Evolutionary conservation across 2,888 invertebrate species (phyloP), one percentile per base, ranked within the genome.

Genomic region (Noctua janthe): DNA sequence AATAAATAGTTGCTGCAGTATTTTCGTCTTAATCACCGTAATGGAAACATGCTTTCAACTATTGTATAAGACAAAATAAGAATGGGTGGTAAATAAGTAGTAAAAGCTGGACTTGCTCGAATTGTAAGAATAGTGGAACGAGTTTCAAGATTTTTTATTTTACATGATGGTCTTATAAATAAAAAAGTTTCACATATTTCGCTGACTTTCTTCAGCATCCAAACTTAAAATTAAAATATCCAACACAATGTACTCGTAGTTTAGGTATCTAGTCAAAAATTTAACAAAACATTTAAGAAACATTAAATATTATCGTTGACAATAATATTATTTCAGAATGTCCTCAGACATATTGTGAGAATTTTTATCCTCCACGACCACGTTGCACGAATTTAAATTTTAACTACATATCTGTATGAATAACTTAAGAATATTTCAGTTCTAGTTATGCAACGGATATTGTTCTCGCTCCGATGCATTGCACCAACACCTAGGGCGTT

Each of bases 401-500:
- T 56, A 80, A 70, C 47, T 11, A 29, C 66, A 78, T 73, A 59
- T 76, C 69, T 39, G 59, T 62, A 62, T 80, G 76, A 86, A 80
- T 73, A 86, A 84, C 20, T 73, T 78, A 59, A 77, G 17, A 67
- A 83, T 66, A 74, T 78, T 74, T 84, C 56, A 74, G 49, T 78
- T 66, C 7, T 70, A 69, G 75, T 88, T 86, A 80, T 76, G 82
- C 77, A 84, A 82, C 72, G 74, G 80, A 73, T 80, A 80, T 77
- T 79, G 77, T 88, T 78, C 77, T 69, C 72, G 35, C 80, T 82
- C 77, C 78, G 74, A 76, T 90, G 85, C 78, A 87, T 87, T 90
- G 88, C 84, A 85, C 87, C 87, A 87, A 78, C 87, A 78, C 83
- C 86, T 81, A 87, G 75, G 85, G 88, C 78, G n/a, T 80, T 91